Conservation (phyloP, 2,888 invertebrate genomes). For the Drosophila rubida region DNA sequence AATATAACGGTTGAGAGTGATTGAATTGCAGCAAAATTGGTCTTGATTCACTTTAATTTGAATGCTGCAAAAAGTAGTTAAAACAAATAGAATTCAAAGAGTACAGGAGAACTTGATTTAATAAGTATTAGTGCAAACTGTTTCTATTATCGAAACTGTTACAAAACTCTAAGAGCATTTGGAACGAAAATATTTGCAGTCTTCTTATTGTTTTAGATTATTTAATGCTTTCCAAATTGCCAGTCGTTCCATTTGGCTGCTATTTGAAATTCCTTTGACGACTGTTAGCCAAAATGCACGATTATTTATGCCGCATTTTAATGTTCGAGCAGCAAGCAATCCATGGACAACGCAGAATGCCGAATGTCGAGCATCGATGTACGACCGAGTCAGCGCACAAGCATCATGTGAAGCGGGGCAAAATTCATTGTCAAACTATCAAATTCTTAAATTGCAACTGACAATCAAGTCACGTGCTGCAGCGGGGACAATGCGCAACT, state of each 20-base stretch:
- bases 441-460: conserved; percentile 81
- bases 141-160: background rate
- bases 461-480: conserved; percentile 77
- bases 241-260: background rate
- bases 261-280: conserved; percentile 46
- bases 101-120: too few relatives aligned
- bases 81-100: too few relatives aligned
- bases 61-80: too few relatives aligned
- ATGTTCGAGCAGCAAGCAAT: conserved; percentile 51
- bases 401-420: conserved; percentile 52
- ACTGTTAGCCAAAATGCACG: conserved; percentile 30
- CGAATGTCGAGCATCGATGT: conserved; percentile 12
- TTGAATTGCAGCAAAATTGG: too few relatives aligned
- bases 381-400: conserved; percentile 2
- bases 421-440: conserved; percentile 81
- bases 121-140: background rate
- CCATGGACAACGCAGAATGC: conserved; percentile 27
- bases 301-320: conserved; percentile 67
- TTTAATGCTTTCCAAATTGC: background rate
- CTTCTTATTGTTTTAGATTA: conserved; percentile 2
- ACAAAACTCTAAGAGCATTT: too few relatives aligned
- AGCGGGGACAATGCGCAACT: conserved; percentile 25
- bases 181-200: too few relatives aligned
- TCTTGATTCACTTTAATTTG: too few relatives aligned
- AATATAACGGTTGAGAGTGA: background rate